Conservation (phyloP, 1,140 invertebrate genomes). For the Trichonephila clavipes region DNA sequence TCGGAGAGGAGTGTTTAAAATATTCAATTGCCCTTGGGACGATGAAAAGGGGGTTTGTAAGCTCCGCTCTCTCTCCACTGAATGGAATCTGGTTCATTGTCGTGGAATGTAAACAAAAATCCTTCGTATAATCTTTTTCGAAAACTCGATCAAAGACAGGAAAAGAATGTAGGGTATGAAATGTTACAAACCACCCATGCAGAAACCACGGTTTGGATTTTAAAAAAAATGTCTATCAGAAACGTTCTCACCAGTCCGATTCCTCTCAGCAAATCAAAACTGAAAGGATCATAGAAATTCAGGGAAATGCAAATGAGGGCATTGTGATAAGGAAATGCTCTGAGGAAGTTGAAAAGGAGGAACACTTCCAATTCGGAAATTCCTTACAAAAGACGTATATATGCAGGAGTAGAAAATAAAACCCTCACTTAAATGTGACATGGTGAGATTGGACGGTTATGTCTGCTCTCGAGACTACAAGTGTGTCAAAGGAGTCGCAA, state of each 20-base stretch:
- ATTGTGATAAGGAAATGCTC: slow-evolving; percentile 43
- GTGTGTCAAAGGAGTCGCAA: not conserved
- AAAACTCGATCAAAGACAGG: slow-evolving; percentile 56
- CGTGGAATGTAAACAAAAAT: slow-evolving; percentile 25
- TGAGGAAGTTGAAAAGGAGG: slow-evolving; percentile 24
- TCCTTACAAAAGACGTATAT: slow-evolving; percentile 13
- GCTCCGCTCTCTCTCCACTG: not conserved
- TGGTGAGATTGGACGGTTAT: not conserved
- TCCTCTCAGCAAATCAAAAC: slow-evolving; percentile 19
- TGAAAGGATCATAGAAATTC: slow-evolving; percentile 13
- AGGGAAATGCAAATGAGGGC: slow-evolving; percentile 42
- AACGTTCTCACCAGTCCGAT: not conserved
- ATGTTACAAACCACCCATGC: not conserved
- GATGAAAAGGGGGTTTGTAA: not conserved
- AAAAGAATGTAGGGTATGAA: slow-evolving; percentile 27
- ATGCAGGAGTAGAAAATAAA: slow-evolving; percentile 27
- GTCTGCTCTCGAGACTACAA: not conserved
- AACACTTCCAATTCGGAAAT: slow-evolving; percentile 57
- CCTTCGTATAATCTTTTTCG: not conserved
- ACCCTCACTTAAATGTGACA: slow-evolving; percentile 40
- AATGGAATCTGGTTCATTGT: slow-evolving; percentile 13
- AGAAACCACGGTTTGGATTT: not conserved
- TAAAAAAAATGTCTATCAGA: not conserved
- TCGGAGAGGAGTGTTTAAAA: slow-evolving; percentile 37
- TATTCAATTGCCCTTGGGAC: slow-evolving; percentile 49